Base-by-base conservation (phyloP, 2,797 vertebrate species). In the Hydrophis major region DNA sequence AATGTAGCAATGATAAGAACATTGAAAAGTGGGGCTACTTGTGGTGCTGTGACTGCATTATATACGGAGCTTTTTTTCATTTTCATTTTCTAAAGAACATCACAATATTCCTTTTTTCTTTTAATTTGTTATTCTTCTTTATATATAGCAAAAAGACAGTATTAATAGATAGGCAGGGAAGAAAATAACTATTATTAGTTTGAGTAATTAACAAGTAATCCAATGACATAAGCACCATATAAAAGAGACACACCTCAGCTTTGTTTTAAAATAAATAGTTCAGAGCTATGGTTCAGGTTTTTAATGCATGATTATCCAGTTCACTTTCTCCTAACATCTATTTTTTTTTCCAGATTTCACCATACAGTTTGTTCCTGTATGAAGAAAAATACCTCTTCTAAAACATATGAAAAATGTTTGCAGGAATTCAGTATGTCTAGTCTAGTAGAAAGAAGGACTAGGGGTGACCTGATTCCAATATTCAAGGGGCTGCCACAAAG, bases 101-200 rank as follows among this genome's bases (percentile, higher is more conserved):
- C 18, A 22, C 69, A 53, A 50, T 56, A 4, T 42, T 27, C 20
- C 0, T 56, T 92, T 92, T 93, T 92, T 37, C 2, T 93, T 53
- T 53, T 53, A 93, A 63, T 27, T 7, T 56, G 2, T 89, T 91
- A 92, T 88, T 4, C 0, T 27, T 7, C 92, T 92, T 60, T 53
- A 91, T 60, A 28, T 60, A 66, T 50, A 93, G 50, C 1, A 91
- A 69, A 0, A 27, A 53, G 89, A 69, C 6, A 92, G 57, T 90
- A 94, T 92, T n/a, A 92, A 94, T 16, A 32, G 66, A 13, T 42
- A 94, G 56, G n/a, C 32, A 88, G 55, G 16, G 0, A 91, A n/a
- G 20, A 0, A 92, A 89, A 2, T 61, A 53, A 93, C 22, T 89
- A 12, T 88, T 87, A 91, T 92, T 91, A 89, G 6, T 25, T 1